phyloP scores from a whole-genome alignment of 1,140 invertebrate species.

The Augochlora pura region DNA sequence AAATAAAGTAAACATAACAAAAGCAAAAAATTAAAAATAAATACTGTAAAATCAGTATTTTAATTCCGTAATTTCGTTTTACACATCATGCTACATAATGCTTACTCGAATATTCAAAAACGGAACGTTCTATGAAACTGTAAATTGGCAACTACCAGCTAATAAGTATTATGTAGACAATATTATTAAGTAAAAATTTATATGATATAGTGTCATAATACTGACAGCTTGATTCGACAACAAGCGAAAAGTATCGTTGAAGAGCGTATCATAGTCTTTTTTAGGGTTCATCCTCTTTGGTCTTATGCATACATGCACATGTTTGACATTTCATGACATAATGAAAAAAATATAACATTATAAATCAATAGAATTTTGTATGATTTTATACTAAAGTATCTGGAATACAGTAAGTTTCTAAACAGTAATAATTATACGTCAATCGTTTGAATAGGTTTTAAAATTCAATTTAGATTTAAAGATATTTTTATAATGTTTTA shows the following conservation, averaged over 20 bases:
- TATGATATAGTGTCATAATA: constrained; percentile 45
- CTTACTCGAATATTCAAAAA: constrained; percentile 3
- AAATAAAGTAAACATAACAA: too few relatives aligned
- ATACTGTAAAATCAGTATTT: constrained; percentile 38
- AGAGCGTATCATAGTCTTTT: constrained; percentile 7
- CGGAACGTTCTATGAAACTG: constrained; percentile 17
- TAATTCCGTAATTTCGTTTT: constrained; percentile 1
- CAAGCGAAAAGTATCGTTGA: constrained; percentile 33
- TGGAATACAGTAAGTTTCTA: background rate
- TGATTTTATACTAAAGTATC: background rate
- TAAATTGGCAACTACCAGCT: constrained; percentile 13
- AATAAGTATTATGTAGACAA: constrained; percentile 49
- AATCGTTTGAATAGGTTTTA: background rate
- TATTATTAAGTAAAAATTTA: constrained; percentile 63
- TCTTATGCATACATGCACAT: constrained; percentile 29
- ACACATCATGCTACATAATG: background rate
- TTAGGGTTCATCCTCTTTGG: constrained; percentile 21
- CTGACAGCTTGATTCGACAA: constrained; percentile 45
- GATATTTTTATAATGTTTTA: constrained; percentile 27
- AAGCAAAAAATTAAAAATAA: constrained; percentile 5
- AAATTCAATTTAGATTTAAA: constrained; percentile 12
- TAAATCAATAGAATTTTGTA: background rate
- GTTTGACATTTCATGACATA: background rate
- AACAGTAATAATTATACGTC: background rate
- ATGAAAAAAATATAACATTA: background rate